Evolutionary conservation across 2,113 vertebrate genomes (phyloP).

Genomic region (Clarias batrachus): DNA sequence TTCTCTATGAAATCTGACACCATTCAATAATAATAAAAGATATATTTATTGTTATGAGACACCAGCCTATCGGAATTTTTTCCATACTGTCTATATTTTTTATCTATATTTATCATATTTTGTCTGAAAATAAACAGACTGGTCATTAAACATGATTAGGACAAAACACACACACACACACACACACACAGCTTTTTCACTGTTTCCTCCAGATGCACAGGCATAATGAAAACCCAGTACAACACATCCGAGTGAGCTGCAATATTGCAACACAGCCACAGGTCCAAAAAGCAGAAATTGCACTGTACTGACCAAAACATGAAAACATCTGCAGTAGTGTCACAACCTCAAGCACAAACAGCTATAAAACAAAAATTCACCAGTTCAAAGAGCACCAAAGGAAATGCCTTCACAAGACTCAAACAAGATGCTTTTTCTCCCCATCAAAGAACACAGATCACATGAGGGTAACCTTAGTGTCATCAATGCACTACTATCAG

Average conservation of each 20-base stretch:
- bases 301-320: background rate
- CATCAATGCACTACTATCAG: background rate
- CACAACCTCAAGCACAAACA: background rate
- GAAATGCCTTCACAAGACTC: background rate
- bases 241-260: background rate
- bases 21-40: background rate
- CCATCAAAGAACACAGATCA: background rate
- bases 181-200: background rate
- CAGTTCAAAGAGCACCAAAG: background rate
- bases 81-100: background rate
- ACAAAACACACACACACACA: background rate
- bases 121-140: too few relatives aligned
- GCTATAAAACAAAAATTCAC: background rate
- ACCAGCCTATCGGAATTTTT: background rate
- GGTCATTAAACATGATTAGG: background rate
- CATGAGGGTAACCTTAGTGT: background rate
- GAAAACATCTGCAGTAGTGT: background rate
- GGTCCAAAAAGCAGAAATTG: background rate
- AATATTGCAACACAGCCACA: constrained; percentile 21
- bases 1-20: constrained; percentile 15
- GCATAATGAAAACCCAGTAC: background rate
- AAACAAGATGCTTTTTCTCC: background rate
- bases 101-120: background rate
- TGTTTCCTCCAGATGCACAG: background rate
- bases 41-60: background rate